Percentiles rank a stretch among this genome's conserved stretches.
phyloP scores from a whole-genome alignment of 1,140 invertebrate genomes.

The Sinonovacula constricta region DNA sequence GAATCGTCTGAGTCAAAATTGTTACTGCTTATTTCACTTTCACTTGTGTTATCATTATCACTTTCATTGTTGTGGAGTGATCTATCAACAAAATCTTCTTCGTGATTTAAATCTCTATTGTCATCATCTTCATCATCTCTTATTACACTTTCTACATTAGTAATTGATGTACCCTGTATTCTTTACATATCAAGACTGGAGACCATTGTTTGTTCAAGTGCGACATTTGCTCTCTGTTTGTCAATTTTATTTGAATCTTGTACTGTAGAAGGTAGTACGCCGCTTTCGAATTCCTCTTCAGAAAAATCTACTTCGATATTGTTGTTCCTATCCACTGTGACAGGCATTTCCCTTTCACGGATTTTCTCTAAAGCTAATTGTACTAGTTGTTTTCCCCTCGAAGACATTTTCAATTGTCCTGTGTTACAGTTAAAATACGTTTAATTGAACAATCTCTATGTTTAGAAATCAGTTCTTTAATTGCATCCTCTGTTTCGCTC shows the following conservation, averaged over 20 bases:
- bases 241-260: no score
- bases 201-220: not conserved
- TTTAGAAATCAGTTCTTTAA: no score
- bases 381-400: constrained; percentile 6
- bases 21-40: not conserved
- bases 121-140: constrained; percentile 10
- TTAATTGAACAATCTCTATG: no score
- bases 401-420: no score
- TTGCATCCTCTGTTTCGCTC: no score
- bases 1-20: not conserved
- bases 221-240: not conserved
- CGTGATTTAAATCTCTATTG: not conserved
- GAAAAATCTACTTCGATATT: no score
- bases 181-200: not conserved
- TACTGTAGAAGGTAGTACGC: no score
- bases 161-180: not conserved
- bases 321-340: not conserved
- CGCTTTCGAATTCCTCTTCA: no score
- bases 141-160: constrained; percentile 8
- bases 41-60: not conserved
- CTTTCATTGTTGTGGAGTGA: not conserved
- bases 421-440: no score
- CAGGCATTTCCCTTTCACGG: not conserved
- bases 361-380: not conserved
- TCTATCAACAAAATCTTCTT: not conserved